Evolutionary conservation across 1,140 invertebrate genomes (phyloP).

Genomic region (Macrobrachium rosenbergii): DNA sequence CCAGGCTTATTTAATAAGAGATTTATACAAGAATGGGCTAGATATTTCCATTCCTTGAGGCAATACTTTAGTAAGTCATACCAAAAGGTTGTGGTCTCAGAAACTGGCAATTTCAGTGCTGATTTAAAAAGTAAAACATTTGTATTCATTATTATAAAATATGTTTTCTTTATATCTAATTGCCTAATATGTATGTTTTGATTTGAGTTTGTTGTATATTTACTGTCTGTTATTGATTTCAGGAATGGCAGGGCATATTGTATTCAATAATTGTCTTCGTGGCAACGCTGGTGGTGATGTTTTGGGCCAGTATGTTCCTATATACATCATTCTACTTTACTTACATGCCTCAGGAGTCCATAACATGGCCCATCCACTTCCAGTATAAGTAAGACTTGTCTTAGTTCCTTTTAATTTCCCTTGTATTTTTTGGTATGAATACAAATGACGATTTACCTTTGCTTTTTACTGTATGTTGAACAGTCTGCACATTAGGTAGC

Average conservation of each 20-base stretch:
- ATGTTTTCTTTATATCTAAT: too few species aligned
- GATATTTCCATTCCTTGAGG: too few species aligned
- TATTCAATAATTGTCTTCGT: constrained; percentile 47
- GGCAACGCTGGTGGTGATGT: constrained; percentile 55
- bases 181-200: too few species aligned
- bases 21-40: too few species aligned
- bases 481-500: not conserved
- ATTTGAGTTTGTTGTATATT: too few species aligned
- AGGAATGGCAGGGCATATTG: constrained; percentile 44
- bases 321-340: constrained; percentile 60
- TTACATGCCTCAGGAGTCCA: constrained; percentile 53
- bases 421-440: not conserved
- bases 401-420: not conserved
- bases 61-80: too few species aligned
- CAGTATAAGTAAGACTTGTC: constrained; percentile 27
- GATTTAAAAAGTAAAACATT: too few species aligned
- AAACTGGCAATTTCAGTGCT: too few species aligned
- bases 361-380: constrained; percentile 52
- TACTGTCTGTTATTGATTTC: not conserved
- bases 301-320: constrained; percentile 53
- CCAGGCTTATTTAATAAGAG: too few species aligned
- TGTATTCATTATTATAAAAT: too few species aligned
- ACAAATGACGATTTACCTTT: not conserved
- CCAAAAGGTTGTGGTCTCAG: too few species aligned
- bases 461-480: too few species aligned